A percentile compares a stretch with the other conserved stretches of the same genome.
These are phyloP conservation scores for Loriculus beryllinus DNA, from an alignment of 2,797 vertebrate species.

Conservation along the genomic window DNA sequence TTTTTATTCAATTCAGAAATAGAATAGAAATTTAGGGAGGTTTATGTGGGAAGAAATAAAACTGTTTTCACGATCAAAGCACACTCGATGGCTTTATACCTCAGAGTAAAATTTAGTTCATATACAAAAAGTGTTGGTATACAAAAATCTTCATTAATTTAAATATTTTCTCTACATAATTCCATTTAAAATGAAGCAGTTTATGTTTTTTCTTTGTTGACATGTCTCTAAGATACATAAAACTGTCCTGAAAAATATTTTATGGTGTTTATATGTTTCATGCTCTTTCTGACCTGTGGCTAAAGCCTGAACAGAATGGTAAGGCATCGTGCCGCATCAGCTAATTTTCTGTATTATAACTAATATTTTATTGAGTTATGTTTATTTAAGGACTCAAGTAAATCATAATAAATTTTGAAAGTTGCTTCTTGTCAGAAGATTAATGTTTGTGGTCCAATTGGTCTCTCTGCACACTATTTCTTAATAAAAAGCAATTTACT, in stretches of 20 bases:
- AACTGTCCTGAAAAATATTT: background rate
- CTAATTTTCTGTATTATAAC: background rate
- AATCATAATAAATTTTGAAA: constrained; percentile 3
- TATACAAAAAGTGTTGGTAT: background rate
- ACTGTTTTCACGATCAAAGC: background rate
- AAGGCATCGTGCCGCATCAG: background rate
- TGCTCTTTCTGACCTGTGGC: background rate
- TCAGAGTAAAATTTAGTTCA: background rate
- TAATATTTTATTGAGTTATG: constrained; percentile 12
- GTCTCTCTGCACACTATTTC: constrained; percentile 7
- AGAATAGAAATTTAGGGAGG: background rate
- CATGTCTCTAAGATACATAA: background rate
- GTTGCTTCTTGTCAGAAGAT: constrained; percentile 8
- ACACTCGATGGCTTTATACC: background rate
- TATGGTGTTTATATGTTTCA: background rate
- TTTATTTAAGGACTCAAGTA: constrained; percentile 15
- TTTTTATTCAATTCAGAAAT: background rate
- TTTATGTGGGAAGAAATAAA: background rate
- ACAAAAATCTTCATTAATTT: background rate
- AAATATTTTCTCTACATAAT: background rate
- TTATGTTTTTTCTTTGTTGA: background rate
- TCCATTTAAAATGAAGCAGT: background rate
- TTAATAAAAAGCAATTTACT: constrained; percentile 44
- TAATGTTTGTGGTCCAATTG: constrained; percentile 3
- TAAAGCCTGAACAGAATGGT: background rate